Evolutionary conservation across 2,888 invertebrate species (phyloP).

Genomic region (Amiota communis): DNA sequence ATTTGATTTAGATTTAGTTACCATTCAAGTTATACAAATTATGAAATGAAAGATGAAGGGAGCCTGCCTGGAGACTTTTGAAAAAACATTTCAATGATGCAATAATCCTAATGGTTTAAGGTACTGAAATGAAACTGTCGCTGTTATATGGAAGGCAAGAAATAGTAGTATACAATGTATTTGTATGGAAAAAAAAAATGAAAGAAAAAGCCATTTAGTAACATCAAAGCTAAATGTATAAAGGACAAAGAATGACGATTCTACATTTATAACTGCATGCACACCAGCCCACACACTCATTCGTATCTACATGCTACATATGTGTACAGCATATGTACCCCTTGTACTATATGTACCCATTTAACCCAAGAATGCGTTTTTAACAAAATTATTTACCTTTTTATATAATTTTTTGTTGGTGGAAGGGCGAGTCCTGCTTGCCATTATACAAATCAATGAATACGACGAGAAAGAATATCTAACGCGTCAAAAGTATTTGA

Average conservation of each 20-base stretch:
- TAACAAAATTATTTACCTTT: too few species aligned
- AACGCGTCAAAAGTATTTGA: conserved; percentile 55
- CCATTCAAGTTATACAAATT: too few species aligned
- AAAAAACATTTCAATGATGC: conserved; percentile 53
- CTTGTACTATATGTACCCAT: too few species aligned
- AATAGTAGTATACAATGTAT: too few species aligned
- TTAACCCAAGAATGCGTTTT: too few species aligned
- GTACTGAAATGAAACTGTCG: not conserved
- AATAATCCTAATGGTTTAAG: conserved; percentile 38
- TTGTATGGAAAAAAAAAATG: not conserved
- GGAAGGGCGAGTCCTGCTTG: too few species aligned
- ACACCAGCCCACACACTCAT: too few species aligned
- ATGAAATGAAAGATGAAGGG: not conserved
- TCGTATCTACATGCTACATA: too few species aligned
- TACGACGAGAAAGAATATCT: conserved; percentile 56
- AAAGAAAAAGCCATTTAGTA: conserved; percentile 48
- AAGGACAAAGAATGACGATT: conserved; percentile 28
- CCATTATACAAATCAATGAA: conserved; percentile 64
- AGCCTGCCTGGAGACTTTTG: not conserved
- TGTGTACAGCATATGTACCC: too few species aligned
- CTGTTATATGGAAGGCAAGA: not conserved
- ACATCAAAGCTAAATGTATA: conserved; percentile 58
- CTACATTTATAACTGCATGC: too few species aligned
- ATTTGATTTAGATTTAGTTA: too few species aligned
- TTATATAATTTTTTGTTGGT: too few species aligned